Base-by-base conservation (phyloP, 2,797 vertebrate species). In the Tamandua tetradactyla region DNA sequence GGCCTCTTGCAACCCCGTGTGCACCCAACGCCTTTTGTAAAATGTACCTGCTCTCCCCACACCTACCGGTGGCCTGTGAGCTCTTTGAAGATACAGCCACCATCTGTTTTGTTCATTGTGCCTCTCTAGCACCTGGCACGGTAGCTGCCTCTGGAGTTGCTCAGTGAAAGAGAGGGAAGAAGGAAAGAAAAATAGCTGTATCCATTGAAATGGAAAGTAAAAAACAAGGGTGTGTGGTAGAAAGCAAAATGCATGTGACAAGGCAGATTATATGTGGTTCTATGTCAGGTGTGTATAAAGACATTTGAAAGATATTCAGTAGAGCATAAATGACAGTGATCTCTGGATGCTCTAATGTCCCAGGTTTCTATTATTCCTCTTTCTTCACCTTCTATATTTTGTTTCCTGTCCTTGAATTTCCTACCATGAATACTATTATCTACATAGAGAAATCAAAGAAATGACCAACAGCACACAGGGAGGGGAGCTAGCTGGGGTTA, bases 61-160 rank as follows among this genome's bases (percentile, higher is more conserved):
- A 0, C 27, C 5, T 1, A n/a, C 6, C 14, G 5, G 18, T 5
- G 9, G 66, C 27, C 2, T 5, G 0, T 49, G n/a, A 47, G 44
- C 25, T 72, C 72, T 68, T 3, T 22, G 47, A 22, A 82, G 12
- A 44, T 57, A 74, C 13, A 85, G 20, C 35, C 57, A 10, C 0
- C 2, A 23, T 40, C n/a, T 3, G 6, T 44, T 66, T 81, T 61
- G 27, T 18, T 47, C 55, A 2, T 13, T 1, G 1, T 10, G 3
- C 37, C 0, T 27, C 14, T 11, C 30, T 12, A 7, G 44, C 0
- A 4, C 40, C 55, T 1, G 18, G 66, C n/a, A 7, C 22, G 35
- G 17, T 17, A 17, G 2, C 55, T 78, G 57, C 57, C 68, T 15
- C 0, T 13, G 25, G 40, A 17, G 14, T 1, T 42, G 35, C 13